Base-by-base conservation (phyloP, 2,113 vertebrate species). In the Miniopterus natalensis region DNA sequence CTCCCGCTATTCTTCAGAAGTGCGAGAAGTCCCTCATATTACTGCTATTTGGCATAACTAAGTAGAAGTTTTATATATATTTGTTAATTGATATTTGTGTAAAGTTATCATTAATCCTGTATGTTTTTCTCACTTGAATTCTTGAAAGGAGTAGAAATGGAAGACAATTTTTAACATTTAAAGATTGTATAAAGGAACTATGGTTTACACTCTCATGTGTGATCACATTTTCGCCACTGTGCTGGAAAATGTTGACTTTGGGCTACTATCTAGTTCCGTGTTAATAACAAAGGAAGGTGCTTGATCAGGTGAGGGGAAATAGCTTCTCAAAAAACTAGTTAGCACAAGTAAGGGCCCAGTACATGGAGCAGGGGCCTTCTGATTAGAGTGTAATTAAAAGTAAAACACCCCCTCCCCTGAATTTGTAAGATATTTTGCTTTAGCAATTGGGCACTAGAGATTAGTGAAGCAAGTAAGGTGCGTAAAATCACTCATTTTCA, bases 251-350 rank as follows among this genome's bases (percentile, higher is more conserved):
- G 17, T 63, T 36, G 10, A 86, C 53, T 84, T 84, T 18, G 68
- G 23, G 45, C 36, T 61, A 42, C 36, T 88, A 4, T 78, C 88
- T 55, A 92, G 73, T 57, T 92, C 61, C 59, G 20, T 47, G 68
- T 79, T 94, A 70, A 88, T 88, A 78, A 88, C 55, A 87, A 90
- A 90, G 51, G 40, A 86, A 59, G 21, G 51, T 68, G 45, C 27
- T 91, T 88, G 45, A 88, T 93, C 79, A 94, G 88, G 40, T 29
- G 79, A 92, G 65, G 51, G 51, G 80, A 93, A 90, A 95, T 25
- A 42, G 74, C 23, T 96, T 74, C 90, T 83, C 36, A 47, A 83
- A 55, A 68, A 95, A 91, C 14, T 77, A 77, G 40, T 83, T 71
- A 96, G 61, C 83, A 65, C 47, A 66, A 66, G 42, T 84, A 91